Evolutionary conservation across 92 coral and sea anemone genomes (phyloP).

Genomic region (Anthopleura xanthogrammica): DNA sequence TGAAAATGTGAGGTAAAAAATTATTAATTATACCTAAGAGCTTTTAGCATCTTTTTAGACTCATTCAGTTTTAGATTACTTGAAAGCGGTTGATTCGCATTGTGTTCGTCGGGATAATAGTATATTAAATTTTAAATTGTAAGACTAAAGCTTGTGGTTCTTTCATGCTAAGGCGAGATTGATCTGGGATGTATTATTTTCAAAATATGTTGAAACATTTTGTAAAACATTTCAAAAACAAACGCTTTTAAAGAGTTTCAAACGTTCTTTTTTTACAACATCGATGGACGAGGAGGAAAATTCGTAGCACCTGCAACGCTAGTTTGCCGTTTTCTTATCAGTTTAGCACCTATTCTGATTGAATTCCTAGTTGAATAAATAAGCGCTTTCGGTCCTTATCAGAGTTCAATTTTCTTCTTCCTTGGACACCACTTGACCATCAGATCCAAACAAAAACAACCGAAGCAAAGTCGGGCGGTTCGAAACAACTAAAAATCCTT

Average conservation of each 20-base stretch:
- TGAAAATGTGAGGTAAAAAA: no score
- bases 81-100: not conserved
- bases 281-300: no score
- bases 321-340: not conserved
- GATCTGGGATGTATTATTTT: not conserved
- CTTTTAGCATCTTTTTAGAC: no score
- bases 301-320: not conserved
- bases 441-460: not conserved
- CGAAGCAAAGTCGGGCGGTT: not conserved
- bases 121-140: not conserved
- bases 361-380: not conserved
- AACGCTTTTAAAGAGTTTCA: not conserved
- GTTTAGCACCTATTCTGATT: not conserved
- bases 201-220: not conserved
- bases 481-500: not conserved
- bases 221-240: not conserved
- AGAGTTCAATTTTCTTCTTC: not conserved
- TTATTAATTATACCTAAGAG: no score
- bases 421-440: not conserved
- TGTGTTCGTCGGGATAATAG: not conserved
- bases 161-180: not conserved
- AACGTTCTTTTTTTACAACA: no score
- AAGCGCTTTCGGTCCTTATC: not conserved
- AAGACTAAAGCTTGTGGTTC: not conserved
- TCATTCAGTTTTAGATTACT: no score